These are phyloP conservation scores for Hiodon tergisus DNA, from an alignment of 2,113 vertebrate genomes.

Conservation along the genomic window DNA sequence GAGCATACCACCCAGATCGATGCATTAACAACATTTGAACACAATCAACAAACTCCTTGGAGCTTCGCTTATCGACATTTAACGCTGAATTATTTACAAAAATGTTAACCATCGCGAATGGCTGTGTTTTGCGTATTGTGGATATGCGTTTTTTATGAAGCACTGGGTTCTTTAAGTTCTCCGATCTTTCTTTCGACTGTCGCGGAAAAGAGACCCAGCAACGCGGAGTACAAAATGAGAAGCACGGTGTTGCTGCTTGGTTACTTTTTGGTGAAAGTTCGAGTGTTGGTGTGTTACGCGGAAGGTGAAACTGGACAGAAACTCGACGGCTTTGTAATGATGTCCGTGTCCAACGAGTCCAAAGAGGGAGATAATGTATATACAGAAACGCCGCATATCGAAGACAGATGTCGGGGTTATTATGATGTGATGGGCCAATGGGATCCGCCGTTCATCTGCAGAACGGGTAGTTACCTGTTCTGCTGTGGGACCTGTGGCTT, in stretches of 20 bases:
- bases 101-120: slow-evolving; percentile 50
- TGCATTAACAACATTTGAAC: slow-evolving; percentile 43
- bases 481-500: slow-evolving; percentile 99
- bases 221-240: slow-evolving; percentile 57
- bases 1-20: background rate
- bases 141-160: slow-evolving; percentile 49
- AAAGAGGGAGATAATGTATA: slow-evolving; percentile 71
- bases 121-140: slow-evolving; percentile 50
- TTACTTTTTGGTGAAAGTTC: slow-evolving; percentile 87
- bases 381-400: slow-evolving; percentile 79
- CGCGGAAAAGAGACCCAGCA: background rate
- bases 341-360: slow-evolving; percentile 83
- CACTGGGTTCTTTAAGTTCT: slow-evolving; percentile 42
- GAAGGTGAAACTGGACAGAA: slow-evolving; percentile 83
- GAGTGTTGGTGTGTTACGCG: slow-evolving; percentile 82
- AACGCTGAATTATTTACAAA: slow-evolving; percentile 34
- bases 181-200: slow-evolving; percentile 31
- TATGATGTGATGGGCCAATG: slow-evolving; percentile 99
- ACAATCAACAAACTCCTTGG: slow-evolving; percentile 25
- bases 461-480: slow-evolving; percentile 88
- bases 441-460: slow-evolving; percentile 94
- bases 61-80: slow-evolving; percentile 1
- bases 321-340: slow-evolving; percentile 84
- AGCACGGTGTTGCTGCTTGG: slow-evolving; percentile 78
- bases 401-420: slow-evolving; percentile 90